phyloP scores from a whole-genome alignment of 2,113 vertebrate genomes.

The human (Homo sapiens) region GRCh38 chr21:35258501-35259000 shows the following conservation, averaged over 20 bases:
- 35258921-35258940: not conserved
- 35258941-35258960: not conserved
- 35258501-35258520: not conserved
- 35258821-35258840: not conserved
- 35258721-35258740: not conserved
- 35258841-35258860: not conserved
- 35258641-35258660: not conserved
- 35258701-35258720: not conserved
- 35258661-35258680: not conserved
- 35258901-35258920: not conserved
- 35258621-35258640: rapidly evolving
- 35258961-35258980: no score
- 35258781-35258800: not conserved
- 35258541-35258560: not conserved
- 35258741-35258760: not conserved
- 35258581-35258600: not conserved
- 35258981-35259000: not conserved
- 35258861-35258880: not conserved
- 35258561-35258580: not conserved
- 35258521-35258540: not conserved
- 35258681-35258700: not conserved
- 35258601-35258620: not conserved
- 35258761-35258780: not conserved
- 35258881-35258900: not conserved
- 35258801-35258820: not conserved